Evolutionary conservation across 2,113 vertebrate genomes (phyloP), one percentile per base, ranked within the genome.

Genomic region (Chiloscyllium plagiosum): DNA sequence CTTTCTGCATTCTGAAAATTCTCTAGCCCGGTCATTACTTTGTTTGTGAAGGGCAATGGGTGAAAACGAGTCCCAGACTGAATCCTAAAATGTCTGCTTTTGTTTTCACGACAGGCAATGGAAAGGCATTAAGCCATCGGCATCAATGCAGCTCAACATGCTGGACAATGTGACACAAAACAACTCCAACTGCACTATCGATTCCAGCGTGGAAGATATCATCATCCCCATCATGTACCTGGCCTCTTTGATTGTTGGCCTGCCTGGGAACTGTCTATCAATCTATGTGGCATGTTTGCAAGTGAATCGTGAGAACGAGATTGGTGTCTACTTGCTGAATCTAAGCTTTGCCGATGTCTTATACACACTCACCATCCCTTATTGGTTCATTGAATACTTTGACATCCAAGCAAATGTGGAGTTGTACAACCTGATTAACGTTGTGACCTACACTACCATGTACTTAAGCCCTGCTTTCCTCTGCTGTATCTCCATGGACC

Each of bases 241-340:
- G 22, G 37, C 68, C 22, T 10, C 68, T 2, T 68, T 94, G 13
- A 8, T 94, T 2, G 8, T 94, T 66, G 97, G 98, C 69, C 96
- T 99, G 96, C 98, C 99, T 0, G 97, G 97, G 96, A 99, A 99
- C 50, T 52, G 96, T 24, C 97, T 98, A 37, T 98, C 97, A 12
- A 97, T 99, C 0, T 98, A 96, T 22, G 98, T 98, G 80, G 98
- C 98, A 89, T 98, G 97, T 95, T 96, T 98, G 96, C 98, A 98
- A 96, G 97, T 98, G 17, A 97, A 96, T 96, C 98, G 98, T 65
- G 97, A 97, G 96, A 99, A 99, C 0, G 98, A 99, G 80, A 96
- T 99, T 1, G 98, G 98, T 0, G 96, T 99, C 96, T 99, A 98
- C 96, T 97, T 98, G 47, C 98, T 99, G 96, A 98, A 98, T 96